Base-by-base conservation (phyloP, 2,888 invertebrate genomes). In the Drosophila aldrichi region DNA sequence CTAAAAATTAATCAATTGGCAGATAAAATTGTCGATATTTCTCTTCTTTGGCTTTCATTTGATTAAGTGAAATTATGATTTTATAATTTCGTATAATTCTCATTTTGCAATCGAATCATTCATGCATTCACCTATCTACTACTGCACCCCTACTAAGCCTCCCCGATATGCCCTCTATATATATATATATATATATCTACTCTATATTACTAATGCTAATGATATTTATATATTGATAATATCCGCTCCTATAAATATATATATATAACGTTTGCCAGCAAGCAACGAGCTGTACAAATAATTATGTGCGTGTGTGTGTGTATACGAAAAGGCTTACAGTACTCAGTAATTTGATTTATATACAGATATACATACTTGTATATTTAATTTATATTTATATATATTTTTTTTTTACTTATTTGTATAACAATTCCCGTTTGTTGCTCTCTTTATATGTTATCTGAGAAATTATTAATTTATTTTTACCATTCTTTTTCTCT, bases 101-200 rank as follows among this genome's bases (percentile, higher is more conserved):
- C 38, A 70, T 85, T 84, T 79, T 48, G 55, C 72, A 57, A 79
- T 85, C 82, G 71, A 79, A 71, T 84, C 82, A 82, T 84, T 63
- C 72, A 79, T 79, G 66, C 79, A 85, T 79, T 82, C 69, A 84
- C 74, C 74, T 70, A 43, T 68, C 41, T 75, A 74, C 58, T 77
- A 70, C 52, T 79, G 73, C 69, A 75, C 58, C 59, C 38, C 52
- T 6, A 41, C 52, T 6, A 41, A 64, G 48, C 14, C 20, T 10
- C 18, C 34, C 46, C 25, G 34, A 49, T 64, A 58, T 68, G 8
- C 29, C 49, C 49, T 49, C 32, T 32, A 49, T 32, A 49, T 63
- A 67, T 63, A 71, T 54, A 20, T 54, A 57, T n/a, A 67, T 18
- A 34, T 40, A 67, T 63, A 71, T 54, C 25, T 54, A 57, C 56